phyloP scores from a whole-genome alignment of 30 jellyfish, hydroid and myxozoan species.

The Hydractinia echinata region DNA sequence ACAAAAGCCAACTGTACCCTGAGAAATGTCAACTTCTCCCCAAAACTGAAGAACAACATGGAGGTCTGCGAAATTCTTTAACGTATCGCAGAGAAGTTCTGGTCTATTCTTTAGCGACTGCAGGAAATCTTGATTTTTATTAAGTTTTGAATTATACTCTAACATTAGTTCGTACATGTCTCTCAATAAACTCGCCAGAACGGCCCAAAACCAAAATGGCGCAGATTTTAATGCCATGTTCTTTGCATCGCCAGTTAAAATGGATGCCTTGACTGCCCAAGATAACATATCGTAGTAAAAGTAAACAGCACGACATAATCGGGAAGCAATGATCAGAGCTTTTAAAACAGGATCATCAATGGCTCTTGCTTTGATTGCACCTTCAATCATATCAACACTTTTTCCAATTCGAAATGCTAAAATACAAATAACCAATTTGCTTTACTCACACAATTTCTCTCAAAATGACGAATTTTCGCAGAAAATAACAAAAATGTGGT shows the following conservation, averaged over 20 bases:
- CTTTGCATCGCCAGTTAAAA: conserved; percentile 60
- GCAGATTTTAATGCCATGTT: conserved; percentile 65
- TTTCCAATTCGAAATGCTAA: conserved; percentile 87
- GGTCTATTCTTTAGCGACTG: conserved; percentile 56
- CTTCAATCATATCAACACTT: conserved; percentile 78
- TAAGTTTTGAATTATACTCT: conserved; percentile 25
- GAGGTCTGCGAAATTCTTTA: conserved; percentile 60
- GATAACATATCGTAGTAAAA: conserved; percentile 62
- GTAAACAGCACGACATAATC: conserved; percentile 62
- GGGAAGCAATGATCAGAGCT: conserved; percentile 54
- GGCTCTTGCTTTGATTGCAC: conserved; percentile 59
- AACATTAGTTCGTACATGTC: conserved; percentile 66
- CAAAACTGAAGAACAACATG: conserved; percentile 57
- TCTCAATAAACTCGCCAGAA: conserved; percentile 55
- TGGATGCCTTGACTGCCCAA: conserved; percentile 85
- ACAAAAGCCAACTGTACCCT: conserved; percentile 67
- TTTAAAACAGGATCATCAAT: conserved; percentile 80
- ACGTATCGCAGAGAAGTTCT: conserved; percentile 50
- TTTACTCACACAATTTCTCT: neutral
- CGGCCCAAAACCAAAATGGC: conserved; percentile 83
- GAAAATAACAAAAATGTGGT: too few relatives aligned
- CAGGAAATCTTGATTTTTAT: conserved; percentile 20
- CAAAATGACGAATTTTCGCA: neutral
- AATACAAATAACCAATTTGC: neutral
- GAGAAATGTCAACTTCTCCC: conserved; percentile 55